Evolutionary conservation across 2,797 vertebrate species (phyloP).

Genomic region (Vipera ursinii): DNA sequence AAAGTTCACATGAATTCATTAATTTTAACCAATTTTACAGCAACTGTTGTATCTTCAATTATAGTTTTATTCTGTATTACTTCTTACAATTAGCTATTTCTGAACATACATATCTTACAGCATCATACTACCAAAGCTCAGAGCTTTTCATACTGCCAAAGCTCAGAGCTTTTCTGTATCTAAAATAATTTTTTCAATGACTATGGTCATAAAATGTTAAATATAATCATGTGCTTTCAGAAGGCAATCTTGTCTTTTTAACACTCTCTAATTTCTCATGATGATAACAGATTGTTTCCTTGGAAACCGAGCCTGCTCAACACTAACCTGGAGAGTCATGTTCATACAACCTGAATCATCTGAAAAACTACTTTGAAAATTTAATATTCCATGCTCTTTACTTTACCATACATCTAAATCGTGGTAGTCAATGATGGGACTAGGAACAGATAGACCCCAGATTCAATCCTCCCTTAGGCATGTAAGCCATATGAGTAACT

Average conservation of each 20-base stretch:
- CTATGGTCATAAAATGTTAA: constrained; percentile 45
- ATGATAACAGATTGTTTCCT: constrained; percentile 33
- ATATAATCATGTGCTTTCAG: constrained; percentile 41
- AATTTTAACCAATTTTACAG: constrained; percentile 18
- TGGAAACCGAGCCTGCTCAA: constrained; percentile 36
- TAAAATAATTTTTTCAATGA: constrained; percentile 42
- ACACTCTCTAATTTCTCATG: constrained; percentile 28
- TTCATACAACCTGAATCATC: constrained; percentile 32
- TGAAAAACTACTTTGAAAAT: constrained; percentile 22
- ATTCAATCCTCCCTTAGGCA: neutral
- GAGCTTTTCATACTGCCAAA: constrained; percentile 22
- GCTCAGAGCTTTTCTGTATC: constrained; percentile 9
- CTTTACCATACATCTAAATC: neutral
- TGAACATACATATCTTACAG: neutral
- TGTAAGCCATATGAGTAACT: neutral
- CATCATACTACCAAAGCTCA: neutral
- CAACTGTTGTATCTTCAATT: constrained; percentile 5
- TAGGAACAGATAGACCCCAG: no score
- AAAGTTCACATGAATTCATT: constrained; percentile 8
- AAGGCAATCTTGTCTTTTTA: constrained; percentile 46
- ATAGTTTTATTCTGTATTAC: neutral
- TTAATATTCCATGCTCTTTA: constrained; percentile 7
- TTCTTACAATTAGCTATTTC: neutral
- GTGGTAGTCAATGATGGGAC: neutral
- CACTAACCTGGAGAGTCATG: neutral